Evolutionary conservation across 2,797 vertebrate species (phyloP).

Genomic region (Nannoperca australis): DNA sequence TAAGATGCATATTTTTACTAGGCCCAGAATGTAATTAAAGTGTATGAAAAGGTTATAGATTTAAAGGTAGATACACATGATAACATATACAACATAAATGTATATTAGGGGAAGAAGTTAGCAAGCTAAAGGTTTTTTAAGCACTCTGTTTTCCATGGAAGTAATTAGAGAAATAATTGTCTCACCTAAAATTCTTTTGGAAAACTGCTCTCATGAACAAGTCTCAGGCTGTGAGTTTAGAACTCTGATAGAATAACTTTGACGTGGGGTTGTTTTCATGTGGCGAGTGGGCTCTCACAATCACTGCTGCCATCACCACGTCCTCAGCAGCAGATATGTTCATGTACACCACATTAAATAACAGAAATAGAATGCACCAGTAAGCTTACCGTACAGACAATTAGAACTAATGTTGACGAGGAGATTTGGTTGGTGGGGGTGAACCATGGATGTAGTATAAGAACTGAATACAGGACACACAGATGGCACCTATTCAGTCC

Average conservation of each 20-base stretch:
- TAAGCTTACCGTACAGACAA: neutral
- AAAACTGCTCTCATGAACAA: neutral
- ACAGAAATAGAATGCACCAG: neutral
- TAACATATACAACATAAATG: neutral
- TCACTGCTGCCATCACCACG: neutral
- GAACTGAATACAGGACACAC: no score
- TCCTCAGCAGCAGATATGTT: neutral
- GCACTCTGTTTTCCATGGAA: conserved; percentile 1
- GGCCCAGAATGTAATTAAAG: neutral
- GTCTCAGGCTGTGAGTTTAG: neutral
- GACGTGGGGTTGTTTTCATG: conserved; percentile 4
- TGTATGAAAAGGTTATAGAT: neutral
- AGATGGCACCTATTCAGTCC: no score
- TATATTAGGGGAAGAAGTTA: neutral
- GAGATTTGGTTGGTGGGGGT: neutral
- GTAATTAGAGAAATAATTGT: neutral
- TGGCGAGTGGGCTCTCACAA: neutral
- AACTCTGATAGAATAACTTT: neutral
- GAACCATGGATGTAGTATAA: no score
- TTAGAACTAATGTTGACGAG: neutral
- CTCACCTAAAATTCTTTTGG: neutral
- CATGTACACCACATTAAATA: neutral
- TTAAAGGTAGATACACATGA: neutral
- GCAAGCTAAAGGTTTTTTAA: neutral
- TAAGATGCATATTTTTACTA: neutral